Percentiles rank a stretch among this genome's conserved stretches.
Conservation (phyloP, 2,797 vertebrate species). For the Acestrorhynchus altus region DNA sequence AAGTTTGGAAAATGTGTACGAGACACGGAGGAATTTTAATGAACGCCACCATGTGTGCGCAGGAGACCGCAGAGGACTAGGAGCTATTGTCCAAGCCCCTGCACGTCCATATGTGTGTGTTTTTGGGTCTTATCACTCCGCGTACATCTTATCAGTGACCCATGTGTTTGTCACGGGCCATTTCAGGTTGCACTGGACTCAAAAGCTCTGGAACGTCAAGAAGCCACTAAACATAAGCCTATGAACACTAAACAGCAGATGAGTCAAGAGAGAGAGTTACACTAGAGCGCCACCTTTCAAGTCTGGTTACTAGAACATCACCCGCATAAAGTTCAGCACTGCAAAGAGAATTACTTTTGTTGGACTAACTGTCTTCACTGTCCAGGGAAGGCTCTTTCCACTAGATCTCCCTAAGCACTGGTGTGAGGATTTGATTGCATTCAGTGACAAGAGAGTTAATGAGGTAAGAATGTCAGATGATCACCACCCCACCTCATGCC, state of each 20-base stretch:
- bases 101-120: slow-evolving; percentile 33
- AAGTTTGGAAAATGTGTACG: slow-evolving; percentile 1
- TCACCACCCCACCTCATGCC: too few relatives aligned
- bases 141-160: slow-evolving; percentile 50
- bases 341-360: neutral
- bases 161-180: slow-evolving; percentile 10
- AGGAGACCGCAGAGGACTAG: slow-evolving; percentile 14
- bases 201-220: slow-evolving; percentile 13
- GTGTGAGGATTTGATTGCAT: too few relatives aligned
- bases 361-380: too few relatives aligned
- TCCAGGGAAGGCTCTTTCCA: too few relatives aligned
- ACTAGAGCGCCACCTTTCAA: neutral
- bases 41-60: slow-evolving; percentile 15
- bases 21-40: slow-evolving; percentile 39
- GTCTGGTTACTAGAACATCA: neutral
- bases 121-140: slow-evolving; percentile 36
- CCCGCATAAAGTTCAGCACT: neutral
- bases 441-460: too few relatives aligned
- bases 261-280: neutral
- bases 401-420: too few relatives aligned
- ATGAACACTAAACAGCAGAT: slow-evolving; percentile 18
- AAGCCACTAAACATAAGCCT: neutral
- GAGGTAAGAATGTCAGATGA: too few relatives aligned
- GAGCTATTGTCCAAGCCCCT: slow-evolving; percentile 11
- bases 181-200: slow-evolving; percentile 27